These are phyloP conservation scores for Calidris pygmaea DNA, from an alignment of 2,113 vertebrate species.

Conservation along the genomic window DNA sequence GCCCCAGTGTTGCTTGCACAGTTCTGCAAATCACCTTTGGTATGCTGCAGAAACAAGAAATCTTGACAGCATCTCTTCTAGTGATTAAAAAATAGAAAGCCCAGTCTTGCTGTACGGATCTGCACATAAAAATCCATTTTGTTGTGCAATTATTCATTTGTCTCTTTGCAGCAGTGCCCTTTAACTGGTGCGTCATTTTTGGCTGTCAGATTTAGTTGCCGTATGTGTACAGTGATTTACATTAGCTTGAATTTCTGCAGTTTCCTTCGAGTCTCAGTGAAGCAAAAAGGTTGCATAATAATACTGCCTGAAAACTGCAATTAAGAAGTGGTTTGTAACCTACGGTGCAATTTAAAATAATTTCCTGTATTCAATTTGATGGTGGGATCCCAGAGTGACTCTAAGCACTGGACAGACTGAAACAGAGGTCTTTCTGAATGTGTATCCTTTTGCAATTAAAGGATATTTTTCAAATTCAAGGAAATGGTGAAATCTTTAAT, in stretches of 20 bases:
- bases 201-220: background rate
- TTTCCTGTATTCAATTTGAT: background rate
- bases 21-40: background rate
- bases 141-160: background rate
- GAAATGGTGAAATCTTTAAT: background rate
- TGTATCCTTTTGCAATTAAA: background rate
- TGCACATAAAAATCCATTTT: background rate
- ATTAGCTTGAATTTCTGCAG: background rate
- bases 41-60: background rate
- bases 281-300: background rate
- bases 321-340: slow-evolving; percentile 1
- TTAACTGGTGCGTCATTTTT: background rate
- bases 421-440: background rate
- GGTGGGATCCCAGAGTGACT: background rate
- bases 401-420: background rate
- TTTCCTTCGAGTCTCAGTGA: background rate
- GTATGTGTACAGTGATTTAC: background rate
- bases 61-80: background rate
- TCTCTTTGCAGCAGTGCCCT: background rate
- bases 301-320: background rate
- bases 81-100: background rate
- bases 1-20: background rate
- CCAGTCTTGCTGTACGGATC: background rate
- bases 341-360: background rate
- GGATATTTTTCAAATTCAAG: background rate